Evolutionary conservation across 2,797 vertebrate genomes (phyloP).

Genomic region (Poeciliopsis infans): DNA sequence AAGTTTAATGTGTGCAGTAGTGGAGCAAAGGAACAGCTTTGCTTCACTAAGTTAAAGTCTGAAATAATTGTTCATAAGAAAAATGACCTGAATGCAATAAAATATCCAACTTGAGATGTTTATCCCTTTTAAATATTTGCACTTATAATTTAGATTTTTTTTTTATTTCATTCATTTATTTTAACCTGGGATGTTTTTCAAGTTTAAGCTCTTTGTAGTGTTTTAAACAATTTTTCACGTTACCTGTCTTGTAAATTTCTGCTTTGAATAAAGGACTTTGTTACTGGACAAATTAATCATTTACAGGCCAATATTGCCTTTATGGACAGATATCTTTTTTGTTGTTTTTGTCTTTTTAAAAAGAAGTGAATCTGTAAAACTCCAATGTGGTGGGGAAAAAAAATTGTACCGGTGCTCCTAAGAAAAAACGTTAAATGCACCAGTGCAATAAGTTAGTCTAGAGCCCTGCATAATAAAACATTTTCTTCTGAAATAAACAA

Average conservation of each 20-base stretch:
- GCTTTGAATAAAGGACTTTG: not conserved
- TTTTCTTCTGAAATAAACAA: not conserved
- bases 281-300: not conserved
- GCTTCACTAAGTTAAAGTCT: not conserved
- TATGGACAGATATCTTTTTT: not conserved
- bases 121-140: not conserved
- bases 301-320: not conserved
- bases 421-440: too few relatives aligned
- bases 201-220: not conserved
- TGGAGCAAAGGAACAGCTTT: not conserved
- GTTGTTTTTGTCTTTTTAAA: not conserved
- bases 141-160: not conserved
- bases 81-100: not conserved
- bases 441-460: too few relatives aligned
- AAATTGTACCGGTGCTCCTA: too few relatives aligned
- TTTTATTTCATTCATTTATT: not conserved
- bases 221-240: not conserved
- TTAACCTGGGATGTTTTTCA: not conserved
- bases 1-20: not conserved
- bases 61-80: not conserved
- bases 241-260: not conserved
- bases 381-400: too few relatives aligned
- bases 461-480: not conserved
- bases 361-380: not conserved
- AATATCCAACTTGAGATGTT: not conserved